Conservation (phyloP, 1,140 invertebrate genomes). For the Plodia interpunctella region DNA sequence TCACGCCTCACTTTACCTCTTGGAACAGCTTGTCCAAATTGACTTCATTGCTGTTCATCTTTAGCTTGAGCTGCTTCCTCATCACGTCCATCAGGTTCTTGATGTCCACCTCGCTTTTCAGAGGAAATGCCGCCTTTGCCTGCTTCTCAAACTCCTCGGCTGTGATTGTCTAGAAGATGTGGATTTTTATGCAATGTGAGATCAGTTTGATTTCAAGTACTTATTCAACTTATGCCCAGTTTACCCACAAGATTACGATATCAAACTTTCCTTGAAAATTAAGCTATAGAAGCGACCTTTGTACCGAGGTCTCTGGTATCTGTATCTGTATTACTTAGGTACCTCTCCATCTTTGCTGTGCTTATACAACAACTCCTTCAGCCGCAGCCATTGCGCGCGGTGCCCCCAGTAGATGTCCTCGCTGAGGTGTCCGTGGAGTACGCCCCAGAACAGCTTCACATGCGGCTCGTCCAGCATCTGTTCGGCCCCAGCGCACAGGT, state of each 20-base stretch:
- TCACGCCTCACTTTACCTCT: conserved; percentile 37
- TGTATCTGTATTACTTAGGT: no score
- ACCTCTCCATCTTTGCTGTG: conserved; percentile 47
- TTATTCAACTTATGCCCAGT: no score
- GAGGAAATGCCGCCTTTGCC: conserved; percentile 51
- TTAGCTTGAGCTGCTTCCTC: conserved; percentile 69
- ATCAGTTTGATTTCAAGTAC: no score
- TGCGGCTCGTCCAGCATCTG: conserved; percentile 68
- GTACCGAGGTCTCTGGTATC: no score
- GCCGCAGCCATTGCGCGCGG: conserved; percentile 45
- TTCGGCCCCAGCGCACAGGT: conserved; percentile 65
- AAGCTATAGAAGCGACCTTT: neutral
- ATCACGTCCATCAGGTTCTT: conserved; percentile 66
- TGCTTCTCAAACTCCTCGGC: conserved; percentile 66
- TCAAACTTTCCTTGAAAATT: no score
- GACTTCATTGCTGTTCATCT: conserved; percentile 56
- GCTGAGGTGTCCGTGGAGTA: conserved; percentile 54
- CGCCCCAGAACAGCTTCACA: conserved; percentile 68
- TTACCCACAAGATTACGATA: no score
- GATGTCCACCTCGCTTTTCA: conserved; percentile 73
- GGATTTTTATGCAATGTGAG: no score
- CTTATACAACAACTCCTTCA: conserved; percentile 43
- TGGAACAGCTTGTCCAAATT: conserved; percentile 67
- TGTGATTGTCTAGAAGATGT: conserved; percentile 47
- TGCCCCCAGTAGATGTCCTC: conserved; percentile 64